Evolutionary conservation across 2,888 invertebrate species (phyloP).

Genomic region (Andrena dorsata): DNA sequence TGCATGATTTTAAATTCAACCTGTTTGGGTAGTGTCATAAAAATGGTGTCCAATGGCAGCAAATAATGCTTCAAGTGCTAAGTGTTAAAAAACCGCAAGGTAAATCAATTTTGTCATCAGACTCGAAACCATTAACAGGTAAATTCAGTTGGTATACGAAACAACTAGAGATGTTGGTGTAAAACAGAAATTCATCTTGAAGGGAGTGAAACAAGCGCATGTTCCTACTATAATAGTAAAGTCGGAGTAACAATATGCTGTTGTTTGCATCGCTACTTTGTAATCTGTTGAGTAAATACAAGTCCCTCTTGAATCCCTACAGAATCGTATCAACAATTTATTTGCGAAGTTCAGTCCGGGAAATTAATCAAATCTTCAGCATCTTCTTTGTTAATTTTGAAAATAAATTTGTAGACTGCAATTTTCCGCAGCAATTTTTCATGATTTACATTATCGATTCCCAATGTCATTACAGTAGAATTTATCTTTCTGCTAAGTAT

Average conservation of each 20-base stretch:
- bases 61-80: too few relatives aligned
- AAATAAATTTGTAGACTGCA: background rate
- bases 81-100: too few relatives aligned
- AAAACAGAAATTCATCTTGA: constrained; percentile 21
- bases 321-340: constrained; percentile 38
- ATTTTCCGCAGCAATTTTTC: background rate
- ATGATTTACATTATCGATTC: background rate
- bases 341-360: background rate
- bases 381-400: constrained; percentile 10
- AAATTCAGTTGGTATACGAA: too few relatives aligned
- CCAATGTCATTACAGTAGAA: background rate
- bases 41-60: too few relatives aligned
- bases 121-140: too few relatives aligned
- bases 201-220: constrained; percentile 29
- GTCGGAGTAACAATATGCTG: constrained; percentile 28
- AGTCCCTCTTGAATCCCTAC: constrained; percentile 37
- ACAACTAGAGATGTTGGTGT: background rate
- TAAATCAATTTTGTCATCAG: too few relatives aligned
- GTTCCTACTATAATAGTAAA: constrained; percentile 28
- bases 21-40: too few relatives aligned
- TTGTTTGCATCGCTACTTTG: constrained; percentile 42
- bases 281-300: constrained; percentile 71
- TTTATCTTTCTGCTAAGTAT: background rate
- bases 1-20: too few relatives aligned
- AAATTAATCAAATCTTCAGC: constrained; percentile 16